Percentiles rank a stretch among this genome's conserved stretches.
Evolutionary conservation across 2,113 vertebrate species (phyloP).

Genomic region (Phyllostomus hastatus): DNA sequence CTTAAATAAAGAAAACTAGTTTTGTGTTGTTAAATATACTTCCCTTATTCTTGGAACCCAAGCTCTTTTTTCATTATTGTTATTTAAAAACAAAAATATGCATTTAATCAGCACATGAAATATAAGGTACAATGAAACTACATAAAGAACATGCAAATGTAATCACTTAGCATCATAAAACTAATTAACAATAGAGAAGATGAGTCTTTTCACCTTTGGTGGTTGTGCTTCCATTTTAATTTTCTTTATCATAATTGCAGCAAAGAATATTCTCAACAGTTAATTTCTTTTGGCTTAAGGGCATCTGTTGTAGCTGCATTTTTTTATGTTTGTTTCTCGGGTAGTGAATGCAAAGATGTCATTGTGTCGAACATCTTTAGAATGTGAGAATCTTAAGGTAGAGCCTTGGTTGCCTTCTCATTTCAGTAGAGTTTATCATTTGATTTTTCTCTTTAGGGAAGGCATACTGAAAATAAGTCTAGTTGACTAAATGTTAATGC

Average conservation of each 20-base stretch:
- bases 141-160: conserved; percentile 44
- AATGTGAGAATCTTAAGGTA: not conserved
- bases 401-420: not conserved
- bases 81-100: conserved; percentile 52
- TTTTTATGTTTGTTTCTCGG: not conserved
- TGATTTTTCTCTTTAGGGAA: not conserved
- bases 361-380: not conserved
- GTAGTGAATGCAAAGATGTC: not conserved
- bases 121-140: not conserved
- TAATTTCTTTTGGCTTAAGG: conserved; percentile 56
- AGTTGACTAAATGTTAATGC: not conserved
- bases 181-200: conserved; percentile 45
- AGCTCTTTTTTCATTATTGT: not conserved
- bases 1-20: not conserved
- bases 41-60: not conserved
- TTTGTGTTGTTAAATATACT: not conserved
- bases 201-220: conserved; percentile 45
- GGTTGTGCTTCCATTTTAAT: conserved; percentile 50
- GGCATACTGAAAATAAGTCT: not conserved
- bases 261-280: conserved; percentile 39
- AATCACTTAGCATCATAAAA: conserved; percentile 46
- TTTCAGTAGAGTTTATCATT: not conserved
- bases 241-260: conserved; percentile 54
- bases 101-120: conserved; percentile 45
- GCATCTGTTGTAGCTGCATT: conserved; percentile 1